These are phyloP conservation scores for Adrianichthys oophorus DNA, from an alignment of 2,797 vertebrate species.

Conservation along the genomic window DNA sequence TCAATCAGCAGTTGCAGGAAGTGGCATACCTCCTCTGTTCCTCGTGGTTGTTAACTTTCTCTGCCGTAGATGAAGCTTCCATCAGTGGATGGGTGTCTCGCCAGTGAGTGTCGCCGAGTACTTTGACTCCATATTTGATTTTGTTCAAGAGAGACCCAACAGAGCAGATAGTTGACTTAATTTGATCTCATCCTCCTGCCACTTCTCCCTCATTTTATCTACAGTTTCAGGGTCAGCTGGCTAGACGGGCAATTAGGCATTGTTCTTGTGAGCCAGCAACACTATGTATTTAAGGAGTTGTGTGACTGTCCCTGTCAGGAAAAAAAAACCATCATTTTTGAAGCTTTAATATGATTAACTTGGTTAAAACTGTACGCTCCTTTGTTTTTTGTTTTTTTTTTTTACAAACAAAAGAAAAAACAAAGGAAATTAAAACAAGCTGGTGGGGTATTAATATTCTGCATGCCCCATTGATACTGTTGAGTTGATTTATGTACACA, in stretches of 20 bases:
- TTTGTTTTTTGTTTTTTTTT: background rate
- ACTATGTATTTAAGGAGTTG: slow-evolving; percentile 9
- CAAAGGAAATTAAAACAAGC: slow-evolving; percentile 2
- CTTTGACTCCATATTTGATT: slow-evolving; percentile 6
- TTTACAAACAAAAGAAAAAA: slow-evolving; percentile 6
- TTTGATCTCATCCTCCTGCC: slow-evolving; percentile 31
- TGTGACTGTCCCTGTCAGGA: slow-evolving; percentile 8
- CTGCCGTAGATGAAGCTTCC: background rate
- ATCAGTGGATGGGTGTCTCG: slow-evolving; percentile 6
- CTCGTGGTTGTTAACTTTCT: slow-evolving; percentile 14
- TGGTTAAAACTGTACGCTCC: no score
- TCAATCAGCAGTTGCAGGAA: slow-evolving; percentile 7
- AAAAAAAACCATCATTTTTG: slow-evolving; percentile 25
- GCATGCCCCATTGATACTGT: slow-evolving; percentile 11
- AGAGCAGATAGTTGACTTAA: slow-evolving; percentile 27
- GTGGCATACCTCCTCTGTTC: background rate
- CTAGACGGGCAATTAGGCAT: slow-evolving; percentile 64
- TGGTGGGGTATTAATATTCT: slow-evolving; percentile 25
- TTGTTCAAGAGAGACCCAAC: slow-evolving; percentile 10
- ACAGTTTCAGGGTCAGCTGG: slow-evolving; percentile 65
- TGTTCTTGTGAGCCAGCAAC: slow-evolving; percentile 36
- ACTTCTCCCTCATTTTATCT: slow-evolving; percentile 41
- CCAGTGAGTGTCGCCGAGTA: slow-evolving; percentile 13
- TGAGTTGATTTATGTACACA: slow-evolving; percentile 28
- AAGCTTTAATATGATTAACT: slow-evolving; percentile 6